These are phyloP conservation scores for Andinoacara biseriatus DNA, from an alignment of 2,113 vertebrate genomes.

Conservation along the genomic window DNA sequence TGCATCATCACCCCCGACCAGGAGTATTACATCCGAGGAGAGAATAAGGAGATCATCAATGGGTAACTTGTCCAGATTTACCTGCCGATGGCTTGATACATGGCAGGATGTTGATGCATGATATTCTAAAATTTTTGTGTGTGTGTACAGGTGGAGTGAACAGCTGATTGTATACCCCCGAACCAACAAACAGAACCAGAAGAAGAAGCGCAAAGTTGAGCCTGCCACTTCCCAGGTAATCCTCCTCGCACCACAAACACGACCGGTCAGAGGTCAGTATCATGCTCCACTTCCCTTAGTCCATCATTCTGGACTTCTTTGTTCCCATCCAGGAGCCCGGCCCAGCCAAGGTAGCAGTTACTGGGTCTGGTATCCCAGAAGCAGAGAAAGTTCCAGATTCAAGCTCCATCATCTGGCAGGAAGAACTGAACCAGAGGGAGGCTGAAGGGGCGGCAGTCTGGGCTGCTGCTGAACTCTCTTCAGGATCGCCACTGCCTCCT, in stretches of 20 bases:
- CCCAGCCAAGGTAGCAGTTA: slow-evolving; percentile 85
- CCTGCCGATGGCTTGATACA: not conserved
- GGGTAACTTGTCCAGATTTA: slow-evolving; percentile 67
- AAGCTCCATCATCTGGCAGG: slow-evolving; percentile 85
- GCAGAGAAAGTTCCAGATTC: slow-evolving; percentile 82
- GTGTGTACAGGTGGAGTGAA: slow-evolving; percentile 80
- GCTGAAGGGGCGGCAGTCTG: slow-evolving; percentile 75
- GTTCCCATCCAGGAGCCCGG: slow-evolving; percentile 78
- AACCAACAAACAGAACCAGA: slow-evolving; percentile 87
- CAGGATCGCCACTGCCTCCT: slow-evolving; percentile 66
- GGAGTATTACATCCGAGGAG: slow-evolving; percentile 85
- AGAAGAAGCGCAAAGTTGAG: slow-evolving; percentile 86
- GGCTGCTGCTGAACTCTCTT: slow-evolving; percentile 72
- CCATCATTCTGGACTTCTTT: not conserved
- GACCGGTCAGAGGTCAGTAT: not conserved
- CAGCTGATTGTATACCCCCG: slow-evolving; percentile 83
- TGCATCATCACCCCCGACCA: slow-evolving; percentile 85
- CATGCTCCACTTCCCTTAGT: not conserved
- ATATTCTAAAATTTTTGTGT: not conserved
- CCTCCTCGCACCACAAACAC: not conserved
- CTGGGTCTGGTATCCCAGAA: slow-evolving; percentile 82
- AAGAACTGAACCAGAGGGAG: slow-evolving; percentile 83
- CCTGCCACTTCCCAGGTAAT: slow-evolving; percentile 81
- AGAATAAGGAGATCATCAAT: slow-evolving; percentile 85
- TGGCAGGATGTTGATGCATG: not conserved